phyloP scores from a whole-genome alignment of 2,113 vertebrate species.

The Alligator mississippiensis region DNA sequence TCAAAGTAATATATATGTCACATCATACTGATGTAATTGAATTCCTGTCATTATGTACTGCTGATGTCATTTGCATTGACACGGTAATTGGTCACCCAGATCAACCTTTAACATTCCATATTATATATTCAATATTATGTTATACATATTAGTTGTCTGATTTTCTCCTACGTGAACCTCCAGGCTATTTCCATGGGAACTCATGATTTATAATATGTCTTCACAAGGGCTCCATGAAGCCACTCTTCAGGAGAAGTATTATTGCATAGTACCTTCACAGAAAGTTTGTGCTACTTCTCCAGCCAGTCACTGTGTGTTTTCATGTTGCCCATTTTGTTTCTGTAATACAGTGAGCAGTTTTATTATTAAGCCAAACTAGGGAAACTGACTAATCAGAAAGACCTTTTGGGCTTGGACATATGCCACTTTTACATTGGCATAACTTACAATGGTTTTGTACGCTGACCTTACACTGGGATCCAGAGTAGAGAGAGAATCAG shows the following conservation, averaged over 20 bases:
- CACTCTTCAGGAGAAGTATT: conserved; percentile 37
- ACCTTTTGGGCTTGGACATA: neutral
- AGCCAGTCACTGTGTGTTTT: neutral
- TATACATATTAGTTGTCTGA: neutral
- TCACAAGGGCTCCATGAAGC: neutral
- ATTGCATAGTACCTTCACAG: conserved; percentile 43
- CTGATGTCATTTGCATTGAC: neutral
- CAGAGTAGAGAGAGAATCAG: too few relatives aligned
- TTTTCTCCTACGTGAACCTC: conserved; percentile 12
- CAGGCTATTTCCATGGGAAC: conserved; percentile 23
- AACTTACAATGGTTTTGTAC: too few relatives aligned
- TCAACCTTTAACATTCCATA: conserved; percentile 21
- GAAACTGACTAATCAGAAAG: conserved; percentile 26
- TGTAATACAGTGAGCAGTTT: neutral
- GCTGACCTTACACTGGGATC: too few relatives aligned
- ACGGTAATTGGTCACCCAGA: conserved; percentile 1
- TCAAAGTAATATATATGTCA: neutral
- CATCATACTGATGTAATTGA: neutral
- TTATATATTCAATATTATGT: conserved; percentile 5
- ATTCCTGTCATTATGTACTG: neutral
- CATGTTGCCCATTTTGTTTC: neutral
- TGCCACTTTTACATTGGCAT: too few relatives aligned
- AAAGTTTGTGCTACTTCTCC: conserved; percentile 32
- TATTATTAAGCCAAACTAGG: neutral
- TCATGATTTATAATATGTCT: conserved; percentile 54